Base-by-base conservation (phyloP, 2,113 vertebrate genomes). In the Ammodytes dubius region DNA sequence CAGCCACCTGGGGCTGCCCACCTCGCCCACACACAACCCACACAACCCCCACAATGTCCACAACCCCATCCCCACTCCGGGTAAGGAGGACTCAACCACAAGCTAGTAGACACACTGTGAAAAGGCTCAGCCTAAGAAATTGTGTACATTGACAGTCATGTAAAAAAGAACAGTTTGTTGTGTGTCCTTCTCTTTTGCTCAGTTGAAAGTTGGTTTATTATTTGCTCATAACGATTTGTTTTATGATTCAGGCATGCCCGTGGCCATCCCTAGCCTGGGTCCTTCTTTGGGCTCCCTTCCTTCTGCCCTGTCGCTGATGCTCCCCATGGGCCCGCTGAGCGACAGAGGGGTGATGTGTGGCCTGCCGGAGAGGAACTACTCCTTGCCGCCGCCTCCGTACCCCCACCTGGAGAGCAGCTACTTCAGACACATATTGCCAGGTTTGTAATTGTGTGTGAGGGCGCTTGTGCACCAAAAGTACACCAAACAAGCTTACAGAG, bases 331-430 rank as follows among this genome's bases (percentile, higher is more conserved):
- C 86, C 95, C 94, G 0, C 95, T 99, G 88, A 97, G 97, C 14
- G 98, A 99, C 91, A 95, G 98, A 91, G 97, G 97, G 57, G 97
- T 99, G 82, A 99, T 99, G 98, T 99, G 98, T 85, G 97, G 98
- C 90, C 92, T 99, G 75, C 98, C 97, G 3, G 98, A 99, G 85
- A 97, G 98, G 89, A 99, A 99, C 92, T 99, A 99, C 84, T 95
- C 97, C 60, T 91, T 99, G 88, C 98, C 98, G 39, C 98, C 98
- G 2, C 97, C 98, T 52, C 98, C 98, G 0, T 99, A 99, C 93
- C 97, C 98, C 17, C 98, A 99, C 90, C 94, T 99, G 91, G 98
- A 99, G 90, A 99, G 97, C 95, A 99, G 98, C 94, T 99, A 99
- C 86, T 99, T 99, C 93, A 94, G 98, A 87, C 98, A 99, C 93